Evolutionary conservation across 2,113 vertebrate species (phyloP), one percentile per base, ranked within the genome.

Genomic region (Otolemur garnettii): DNA sequence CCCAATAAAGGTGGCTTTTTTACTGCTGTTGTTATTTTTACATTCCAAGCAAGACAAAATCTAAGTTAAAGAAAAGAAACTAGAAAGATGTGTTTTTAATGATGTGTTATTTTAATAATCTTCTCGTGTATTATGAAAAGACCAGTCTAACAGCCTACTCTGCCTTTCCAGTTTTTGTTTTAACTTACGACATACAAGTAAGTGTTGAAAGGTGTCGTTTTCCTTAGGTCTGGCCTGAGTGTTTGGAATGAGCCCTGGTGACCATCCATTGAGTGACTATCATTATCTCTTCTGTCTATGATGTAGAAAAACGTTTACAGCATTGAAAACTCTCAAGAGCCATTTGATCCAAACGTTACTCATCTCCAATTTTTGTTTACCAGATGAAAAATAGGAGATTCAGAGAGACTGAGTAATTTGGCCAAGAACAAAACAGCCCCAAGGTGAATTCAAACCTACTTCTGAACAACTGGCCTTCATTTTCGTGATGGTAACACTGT

Each of bases 151-250:
- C 28, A 30, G 38, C 77, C 10, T 72, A 28, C 38, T 50, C 68
- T 83, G 50, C n/a, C 35, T 68, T 95, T 53, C 38, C 59, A 30
- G 50, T 85, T 96, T 78, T 74, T 2, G 45, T 86, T 86, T 59
- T 18, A 71, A 91, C 30, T 74, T 66, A 60, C 38, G 17, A 62
- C 28, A 55, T 55, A 72, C 38, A 96, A 69, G 38, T 33, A 69
- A 66, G n/a, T n/a, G 38, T 87, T 66, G 10, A 53, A 71, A 33
- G 17, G 14, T 12, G 1, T 45, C 78, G 13, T 77, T 59, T 53
- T 26, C 17, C 18, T 45, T 38, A n/a, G 35, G 15, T 59, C 7
- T 60, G 38, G 19, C 18, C 3, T 30, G 33, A 60, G 7, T 64
- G 4, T 57, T 5, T 14, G 5, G n/a, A 5, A 19, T 42, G 30